These are phyloP conservation scores for Drosophila greeni DNA, from an alignment of 2,888 invertebrate genomes.

Conservation along the genomic window DNA sequence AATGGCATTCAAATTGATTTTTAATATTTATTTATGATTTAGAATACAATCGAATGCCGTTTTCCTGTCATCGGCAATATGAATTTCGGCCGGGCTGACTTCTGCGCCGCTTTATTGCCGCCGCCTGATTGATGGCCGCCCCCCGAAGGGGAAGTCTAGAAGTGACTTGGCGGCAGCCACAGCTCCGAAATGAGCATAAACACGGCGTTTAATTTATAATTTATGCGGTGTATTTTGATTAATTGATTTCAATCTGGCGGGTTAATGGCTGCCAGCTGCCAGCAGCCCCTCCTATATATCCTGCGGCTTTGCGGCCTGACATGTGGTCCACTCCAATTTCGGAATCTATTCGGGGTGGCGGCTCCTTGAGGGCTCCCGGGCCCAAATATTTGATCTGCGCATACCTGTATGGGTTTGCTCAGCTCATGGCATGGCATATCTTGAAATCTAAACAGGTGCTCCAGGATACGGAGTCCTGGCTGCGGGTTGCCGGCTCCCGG, in stretches of 20 bases:
- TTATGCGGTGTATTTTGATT: constrained; percentile 68
- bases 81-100: constrained; percentile 8
- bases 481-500: constrained; percentile 12
- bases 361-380: constrained; percentile 39
- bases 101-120: constrained; percentile 50
- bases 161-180: constrained; percentile 20
- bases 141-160: neutral
- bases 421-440: constrained; percentile 55
- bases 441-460: constrained; percentile 57
- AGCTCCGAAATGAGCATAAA: constrained; percentile 33
- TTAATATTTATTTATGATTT: constrained; percentile 65
- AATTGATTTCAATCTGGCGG: constrained; percentile 67
- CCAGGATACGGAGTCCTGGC: constrained; percentile 5
- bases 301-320: constrained; percentile 64
- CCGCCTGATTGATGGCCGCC: constrained; percentile 61
- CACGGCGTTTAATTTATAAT: constrained; percentile 68
- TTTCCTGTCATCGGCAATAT: constrained; percentile 39
- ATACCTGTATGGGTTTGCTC: constrained; percentile 11
- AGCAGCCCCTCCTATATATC: neutral
- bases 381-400: constrained; percentile 62
- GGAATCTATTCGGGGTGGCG: constrained; percentile 15
- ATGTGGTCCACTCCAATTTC: constrained; percentile 61
- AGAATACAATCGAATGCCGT: constrained; percentile 48
- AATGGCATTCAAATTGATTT: constrained; percentile 55
- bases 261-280: constrained; percentile 23